phyloP scores from a whole-genome alignment of 1,140 invertebrate genomes.

The Patella vulgata region DNA sequence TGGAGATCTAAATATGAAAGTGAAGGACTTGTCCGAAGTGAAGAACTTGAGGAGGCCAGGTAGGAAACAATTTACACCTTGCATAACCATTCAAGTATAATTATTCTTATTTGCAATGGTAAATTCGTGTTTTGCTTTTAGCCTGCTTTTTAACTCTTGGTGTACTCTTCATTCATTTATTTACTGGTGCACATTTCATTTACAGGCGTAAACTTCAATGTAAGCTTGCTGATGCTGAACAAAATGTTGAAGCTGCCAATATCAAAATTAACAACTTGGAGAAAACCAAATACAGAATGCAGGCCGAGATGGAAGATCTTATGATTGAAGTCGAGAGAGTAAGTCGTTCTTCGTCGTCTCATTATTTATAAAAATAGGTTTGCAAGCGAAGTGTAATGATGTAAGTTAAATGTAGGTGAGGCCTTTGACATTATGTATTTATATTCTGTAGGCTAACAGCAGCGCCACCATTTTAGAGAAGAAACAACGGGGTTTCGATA shows the following conservation, averaged over 20 bases:
- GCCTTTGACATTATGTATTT: too few relatives aligned
- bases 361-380: too few relatives aligned
- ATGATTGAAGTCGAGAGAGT: constrained; percentile 92
- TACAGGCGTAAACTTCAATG: constrained; percentile 85
- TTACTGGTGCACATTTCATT: too few relatives aligned
- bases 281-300: constrained; percentile 94
- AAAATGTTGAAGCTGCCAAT: constrained; percentile 87
- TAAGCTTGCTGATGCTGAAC: constrained; percentile 94
- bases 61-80: constrained; percentile 22
- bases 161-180: too few relatives aligned
- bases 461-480: constrained; percentile 96
- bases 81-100: too few relatives aligned
- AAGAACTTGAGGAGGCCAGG: constrained; percentile 98
- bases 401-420: too few relatives aligned
- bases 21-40: constrained; percentile 93
- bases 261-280: constrained; percentile 94
- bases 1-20: constrained; percentile 98
- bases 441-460: constrained; percentile 81
- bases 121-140: too few relatives aligned
- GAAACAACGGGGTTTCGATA: constrained; percentile 99
- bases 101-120: too few relatives aligned
- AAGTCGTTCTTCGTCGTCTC: too few relatives aligned
- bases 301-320: constrained; percentile 96
- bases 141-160: too few relatives aligned
- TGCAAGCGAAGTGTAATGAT: too few relatives aligned